Percentiles rank a stretch among this genome's conserved stretches.
Evolutionary conservation across 2,888 invertebrate species (phyloP).

Genomic region (Scelioninae gen. 2): DNA sequence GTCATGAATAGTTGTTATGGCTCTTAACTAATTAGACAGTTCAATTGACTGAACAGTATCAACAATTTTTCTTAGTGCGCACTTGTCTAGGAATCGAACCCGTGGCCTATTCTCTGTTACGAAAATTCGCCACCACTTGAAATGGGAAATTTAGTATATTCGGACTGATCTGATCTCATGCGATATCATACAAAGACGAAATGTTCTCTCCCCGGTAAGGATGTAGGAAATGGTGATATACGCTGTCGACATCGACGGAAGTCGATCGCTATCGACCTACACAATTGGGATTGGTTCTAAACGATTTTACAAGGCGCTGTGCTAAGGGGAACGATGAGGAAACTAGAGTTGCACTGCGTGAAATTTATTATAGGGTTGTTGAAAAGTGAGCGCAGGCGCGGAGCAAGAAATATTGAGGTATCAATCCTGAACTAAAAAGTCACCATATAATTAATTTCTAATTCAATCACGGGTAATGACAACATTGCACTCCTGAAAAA

Average conservation of each 20-base stretch:
- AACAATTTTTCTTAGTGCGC: no score
- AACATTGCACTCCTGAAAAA: no score
- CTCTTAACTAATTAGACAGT: no score
- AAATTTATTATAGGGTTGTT: slow-evolving; percentile 13
- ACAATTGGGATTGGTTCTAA: slow-evolving; percentile 4
- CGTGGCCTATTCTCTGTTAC: no score
- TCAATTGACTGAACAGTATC: no score
- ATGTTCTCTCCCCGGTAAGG: slow-evolving; percentile 5
- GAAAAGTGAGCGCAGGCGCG: background rate
- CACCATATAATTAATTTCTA: slow-evolving; percentile 34
- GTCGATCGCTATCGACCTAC: slow-evolving; percentile 50
- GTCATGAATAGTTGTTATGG: no score
- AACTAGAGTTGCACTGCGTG: slow-evolving; percentile 5
- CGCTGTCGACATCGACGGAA: slow-evolving; percentile 41
- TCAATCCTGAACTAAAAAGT: slow-evolving; percentile 6
- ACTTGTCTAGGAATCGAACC: no score
- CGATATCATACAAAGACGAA: background rate
- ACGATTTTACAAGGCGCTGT: slow-evolving; percentile 14
- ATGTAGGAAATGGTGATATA: slow-evolving; percentile 46
- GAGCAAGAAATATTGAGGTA: slow-evolving; percentile 2
- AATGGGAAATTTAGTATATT: no score
- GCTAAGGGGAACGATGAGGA: slow-evolving; percentile 31
- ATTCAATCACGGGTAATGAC: no score
- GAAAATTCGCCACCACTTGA: no score
- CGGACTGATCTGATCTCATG: slow-evolving; percentile 22